Percentiles rank a stretch among this genome's conserved stretches.
phyloP scores from a whole-genome alignment of 2,113 vertebrate species.

The Promerops cafer region DNA sequence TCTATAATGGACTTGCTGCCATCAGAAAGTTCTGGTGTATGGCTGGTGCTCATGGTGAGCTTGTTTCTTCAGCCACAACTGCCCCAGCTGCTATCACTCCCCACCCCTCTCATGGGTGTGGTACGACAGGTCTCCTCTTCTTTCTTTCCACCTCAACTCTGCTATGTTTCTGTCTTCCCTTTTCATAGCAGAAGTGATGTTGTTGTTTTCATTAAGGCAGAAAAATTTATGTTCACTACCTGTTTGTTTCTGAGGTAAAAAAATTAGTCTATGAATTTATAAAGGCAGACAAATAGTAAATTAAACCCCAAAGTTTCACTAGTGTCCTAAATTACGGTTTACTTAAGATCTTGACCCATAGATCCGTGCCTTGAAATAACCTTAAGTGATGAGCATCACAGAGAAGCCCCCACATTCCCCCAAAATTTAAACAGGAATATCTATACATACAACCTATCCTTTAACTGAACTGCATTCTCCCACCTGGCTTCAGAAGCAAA shows the following conservation, averaged over 20 bases:
- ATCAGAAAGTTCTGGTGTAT: background rate
- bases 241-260: background rate
- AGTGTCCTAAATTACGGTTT: background rate
- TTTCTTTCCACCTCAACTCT: background rate
- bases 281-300: background rate
- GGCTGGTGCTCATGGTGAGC: background rate
- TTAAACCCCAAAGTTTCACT: background rate
- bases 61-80: background rate
- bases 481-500: background rate
- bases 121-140: background rate
- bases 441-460: background rate
- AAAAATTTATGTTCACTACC: background rate
- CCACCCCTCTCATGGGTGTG: accelerated
- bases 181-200: background rate
- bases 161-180: background rate
- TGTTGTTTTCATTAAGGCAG: background rate
- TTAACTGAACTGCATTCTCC: background rate
- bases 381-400: background rate
- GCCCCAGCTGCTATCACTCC: background rate
- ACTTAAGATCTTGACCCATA: background rate
- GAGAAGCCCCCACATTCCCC: background rate
- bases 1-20: background rate
- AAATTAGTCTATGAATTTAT: background rate
- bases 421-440: background rate
- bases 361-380: background rate